phyloP scores from a whole-genome alignment of 2,797 vertebrate species.

The Cuculus canorus region DNA sequence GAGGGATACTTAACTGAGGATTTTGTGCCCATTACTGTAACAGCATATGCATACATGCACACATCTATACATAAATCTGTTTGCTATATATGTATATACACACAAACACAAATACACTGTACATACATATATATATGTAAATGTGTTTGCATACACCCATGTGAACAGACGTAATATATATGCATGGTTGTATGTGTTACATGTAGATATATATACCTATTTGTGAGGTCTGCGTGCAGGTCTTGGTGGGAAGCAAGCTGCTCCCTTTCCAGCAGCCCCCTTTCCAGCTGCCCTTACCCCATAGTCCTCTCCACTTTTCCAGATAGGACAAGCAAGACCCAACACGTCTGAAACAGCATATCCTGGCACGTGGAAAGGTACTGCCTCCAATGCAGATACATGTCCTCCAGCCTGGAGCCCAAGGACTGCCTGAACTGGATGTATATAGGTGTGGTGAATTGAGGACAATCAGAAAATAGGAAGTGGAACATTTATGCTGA shows the following conservation, averaged over 20 bases:
- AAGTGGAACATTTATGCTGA: background rate
- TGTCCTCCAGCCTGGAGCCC: background rate
- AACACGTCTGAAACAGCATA: background rate
- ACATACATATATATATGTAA: rapidly evolving
- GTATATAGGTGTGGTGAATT: background rate
- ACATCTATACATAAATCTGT: background rate
- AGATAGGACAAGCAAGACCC: background rate
- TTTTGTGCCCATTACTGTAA: background rate
- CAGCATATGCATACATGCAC: background rate
- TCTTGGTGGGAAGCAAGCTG: background rate
- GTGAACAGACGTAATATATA: too few species aligned
- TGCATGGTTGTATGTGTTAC: background rate
- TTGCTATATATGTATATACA: background rate
- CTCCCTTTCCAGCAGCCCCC: background rate
- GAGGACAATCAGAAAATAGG: background rate
- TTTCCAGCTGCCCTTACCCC: background rate
- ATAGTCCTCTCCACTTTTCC: background rate
- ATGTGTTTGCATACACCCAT: too few species aligned
- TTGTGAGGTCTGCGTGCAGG: background rate
- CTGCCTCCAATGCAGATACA: background rate
- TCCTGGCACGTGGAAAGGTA: background rate
- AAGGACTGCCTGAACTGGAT: background rate
- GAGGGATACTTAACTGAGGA: background rate
- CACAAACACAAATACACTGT: too few species aligned
- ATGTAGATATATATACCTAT: background rate